Conservation (phyloP, 2,888 invertebrate species). For the Amorpha juglandis region DNA sequence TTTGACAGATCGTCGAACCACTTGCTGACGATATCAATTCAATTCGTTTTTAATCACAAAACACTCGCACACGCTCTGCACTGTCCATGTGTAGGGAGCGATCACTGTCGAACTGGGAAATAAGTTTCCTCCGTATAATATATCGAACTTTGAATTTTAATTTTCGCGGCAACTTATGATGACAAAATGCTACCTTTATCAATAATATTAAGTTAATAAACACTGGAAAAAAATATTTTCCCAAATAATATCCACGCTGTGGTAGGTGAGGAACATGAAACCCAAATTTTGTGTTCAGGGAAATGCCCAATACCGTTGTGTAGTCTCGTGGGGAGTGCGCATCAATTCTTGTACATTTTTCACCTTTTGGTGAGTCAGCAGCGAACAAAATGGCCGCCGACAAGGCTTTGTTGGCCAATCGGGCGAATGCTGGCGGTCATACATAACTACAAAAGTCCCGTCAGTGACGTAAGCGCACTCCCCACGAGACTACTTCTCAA, state of each 20-base stretch:
- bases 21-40: slow-evolving; percentile 42
- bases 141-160: slow-evolving; percentile 54
- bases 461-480: slow-evolving; percentile 78
- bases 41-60: slow-evolving; percentile 33
- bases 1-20: slow-evolving; percentile 65
- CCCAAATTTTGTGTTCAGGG: slow-evolving; percentile 83
- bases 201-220: slow-evolving; percentile 37
- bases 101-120: slow-evolving; percentile 50
- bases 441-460: slow-evolving; percentile 74
- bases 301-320: slow-evolving; percentile 85
- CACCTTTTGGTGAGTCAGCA: slow-evolving; percentile 86
- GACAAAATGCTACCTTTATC: slow-evolving; percentile 37
- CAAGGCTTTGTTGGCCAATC: slow-evolving; percentile 81
- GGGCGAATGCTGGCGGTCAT: slow-evolving; percentile 61
- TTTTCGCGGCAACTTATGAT: slow-evolving; percentile 58
- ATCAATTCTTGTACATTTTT: slow-evolving; percentile 85
- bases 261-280: slow-evolving; percentile 75
- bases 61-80: slow-evolving; percentile 46
- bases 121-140: slow-evolving; percentile 55
- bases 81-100: slow-evolving; percentile 57
- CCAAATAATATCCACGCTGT: slow-evolving; percentile 59
- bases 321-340: slow-evolving; percentile 85
- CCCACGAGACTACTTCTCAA: slow-evolving; percentile 82
- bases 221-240: slow-evolving; percentile 52
- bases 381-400: slow-evolving; percentile 86